Evolutionary conservation across 2,888 invertebrate species (phyloP), one percentile per base, ranked within the genome.

Genomic region (Odontocolon sp.): DNA sequence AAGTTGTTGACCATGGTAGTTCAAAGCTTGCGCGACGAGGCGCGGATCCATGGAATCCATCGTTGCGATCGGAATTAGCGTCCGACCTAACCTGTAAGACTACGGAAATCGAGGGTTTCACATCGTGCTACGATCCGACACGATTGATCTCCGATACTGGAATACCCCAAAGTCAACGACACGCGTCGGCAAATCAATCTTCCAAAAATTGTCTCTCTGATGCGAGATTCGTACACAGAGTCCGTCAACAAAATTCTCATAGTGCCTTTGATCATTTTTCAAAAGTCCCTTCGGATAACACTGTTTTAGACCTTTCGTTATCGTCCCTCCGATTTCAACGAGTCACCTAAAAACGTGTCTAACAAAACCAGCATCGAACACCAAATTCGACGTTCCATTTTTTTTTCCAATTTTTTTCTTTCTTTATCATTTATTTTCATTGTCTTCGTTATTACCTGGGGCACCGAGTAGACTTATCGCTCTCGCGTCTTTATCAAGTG

Each of bases 1-100:
- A 81, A 97, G 91, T 86, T 96, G 96, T 86, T 96, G 96, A 1
- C 97, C 97, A 92, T 97, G 97, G 90, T 95, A 97, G 91, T 96
- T 95, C 83, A 97, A 91, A 77, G 95, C 93, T 87, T 94, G 94
- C 87, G 94, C 91, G 89, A 97, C 92, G 77, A 93, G 90, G 69
- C 92, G 92, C 78, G 91, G 83, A 88, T 92, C 92, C 88, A 93
- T 88, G 59, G 91, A 87, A 87, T 92, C 92, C 92, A 92, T 92
- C 68, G 50, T 78, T 67, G 70, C 26, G 28, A 6, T 31, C 23
- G n/a, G 5, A 2, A 5, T 9, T 18, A 2, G 23, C 18, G 40
- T 26, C 56, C 38, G 61, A 72, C 63, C 78, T 72, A 77, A 80
- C 76, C 81, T 81, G 81, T 68, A 81, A 81, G 42, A 72, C 81